phyloP scores from a whole-genome alignment of 2,113 vertebrate species.

The Callipepla californica region DNA sequence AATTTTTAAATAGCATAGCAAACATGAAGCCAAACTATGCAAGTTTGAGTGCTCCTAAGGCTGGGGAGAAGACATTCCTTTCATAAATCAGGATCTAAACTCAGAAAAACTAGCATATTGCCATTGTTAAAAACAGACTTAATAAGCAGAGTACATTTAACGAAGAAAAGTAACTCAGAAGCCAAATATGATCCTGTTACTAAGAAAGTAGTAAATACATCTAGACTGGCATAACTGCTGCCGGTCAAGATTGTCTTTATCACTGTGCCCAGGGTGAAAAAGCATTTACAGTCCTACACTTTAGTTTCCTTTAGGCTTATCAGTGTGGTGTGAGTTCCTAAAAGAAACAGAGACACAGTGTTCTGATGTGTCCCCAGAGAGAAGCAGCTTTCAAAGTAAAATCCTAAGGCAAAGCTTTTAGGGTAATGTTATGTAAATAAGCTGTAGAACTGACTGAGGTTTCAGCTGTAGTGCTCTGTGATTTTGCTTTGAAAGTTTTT shows the following conservation, averaged over 20 bases:
- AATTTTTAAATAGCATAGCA: accelerated
- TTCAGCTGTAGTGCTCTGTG: slow-evolving; percentile 2
- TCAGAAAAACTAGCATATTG: not conserved
- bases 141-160: not conserved
- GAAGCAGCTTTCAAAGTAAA: slow-evolving; percentile 60
- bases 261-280: not conserved
- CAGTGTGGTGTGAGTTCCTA: not conserved
- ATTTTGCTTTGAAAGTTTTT: slow-evolving; percentile 58
- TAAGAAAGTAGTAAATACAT: not conserved
- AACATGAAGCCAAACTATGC: not conserved
- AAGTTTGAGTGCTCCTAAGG: not conserved
- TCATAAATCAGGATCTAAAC: not conserved
- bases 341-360: not conserved
- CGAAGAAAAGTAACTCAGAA: not conserved
- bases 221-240: not conserved
- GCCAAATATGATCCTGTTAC: not conserved
- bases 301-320: slow-evolving; percentile 8
- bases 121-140: not conserved
- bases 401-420: slow-evolving; percentile 37
- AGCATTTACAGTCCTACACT: not conserved
- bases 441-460: not conserved
- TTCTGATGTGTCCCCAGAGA: not conserved
- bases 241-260: not conserved
- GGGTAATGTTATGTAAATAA: slow-evolving; percentile 69
- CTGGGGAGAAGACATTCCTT: not conserved